Evolutionary conservation across 2,797 vertebrate genomes (phyloP), one percentile per base, ranked within the genome.

Genomic region (Orientallactaga sibirica): DNA sequence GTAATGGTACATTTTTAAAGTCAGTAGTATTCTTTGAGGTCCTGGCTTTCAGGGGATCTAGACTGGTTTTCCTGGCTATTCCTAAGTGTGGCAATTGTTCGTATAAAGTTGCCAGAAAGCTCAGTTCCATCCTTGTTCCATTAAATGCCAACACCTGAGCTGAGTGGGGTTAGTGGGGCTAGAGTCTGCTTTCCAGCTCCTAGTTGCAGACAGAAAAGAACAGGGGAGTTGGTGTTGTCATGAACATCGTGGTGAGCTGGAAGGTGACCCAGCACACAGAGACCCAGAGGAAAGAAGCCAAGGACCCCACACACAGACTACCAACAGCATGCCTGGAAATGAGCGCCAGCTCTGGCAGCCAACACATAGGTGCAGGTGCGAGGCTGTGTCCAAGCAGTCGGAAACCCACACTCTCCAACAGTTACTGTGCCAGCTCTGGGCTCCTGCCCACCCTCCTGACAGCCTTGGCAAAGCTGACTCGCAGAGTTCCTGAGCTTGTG

Each of bases 131-230:
- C 52, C 43, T 92, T 48, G 58, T 76, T 29, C 55, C 37, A 67
- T 66, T 86, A 89, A 74, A 16, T 55, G 15, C 84, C n/a, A 70
- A 86, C 7, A 9, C 20, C 0, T 2, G 0, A 71, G 66, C 64
- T 37, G 19, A 19, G 29, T 68, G 86, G 16, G 33, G 29, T 71
- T 16, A 1, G 8, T 14, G 5, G 5, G 41, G 3, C 68, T 43
- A 16, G 70, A 41, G 61, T 43, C 78, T 66, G 43, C 61, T 62
- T 37, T 79, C 11, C 2, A 48, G 12, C 4, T 41, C 94, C 74
- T 70, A 71, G 78, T 64, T 78, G 66, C 24, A 82, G n/a, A 85
- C 55, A 20, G 62, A 87, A 84, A 91, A 90, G 66, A 80, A 55
- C 22, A 18, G 8, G 43, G 37, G 52, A 71, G 12, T n/a, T 27